Base-by-base conservation (phyloP, 2,797 vertebrate genomes). In the Ctenopoma kingsleyae region DNA sequence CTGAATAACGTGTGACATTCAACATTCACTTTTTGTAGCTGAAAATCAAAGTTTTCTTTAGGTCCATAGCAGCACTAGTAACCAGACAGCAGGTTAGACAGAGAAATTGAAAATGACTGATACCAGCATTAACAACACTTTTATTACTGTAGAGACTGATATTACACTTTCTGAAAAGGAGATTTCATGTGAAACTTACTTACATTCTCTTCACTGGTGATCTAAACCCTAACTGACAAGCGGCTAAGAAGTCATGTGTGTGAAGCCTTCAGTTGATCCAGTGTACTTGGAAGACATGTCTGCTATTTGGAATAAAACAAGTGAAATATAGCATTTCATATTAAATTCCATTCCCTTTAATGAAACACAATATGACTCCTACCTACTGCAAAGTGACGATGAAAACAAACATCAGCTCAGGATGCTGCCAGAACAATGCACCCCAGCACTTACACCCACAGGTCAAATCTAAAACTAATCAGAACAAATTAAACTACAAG, bases 31-130 rank as follows among this genome's bases (percentile, higher is more conserved):
- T 25, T 63, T 25, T 68, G 19, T 23, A 62, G 63, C 32, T 13
- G 71, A 69, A 75, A 74, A 64, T 54, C 32, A 48, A 60, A 49
- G 49, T 65, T 62, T 50, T 49, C 61, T 77, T 71, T 76, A 89
- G 75, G 69, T 86, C 73, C 72, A 74, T 79, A 88, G 88, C 83
- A 90, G 86, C 86, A 80, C 69, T 74, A 64, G 55, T 69, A 56
- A 79, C 46, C 30, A 53, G 25, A 48, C 44, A 76, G 48, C 36
- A 63, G 49, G 47, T 22, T 44, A 49, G 40, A 71, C 36, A 72
- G 38, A 49, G 19, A 35, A 46, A 51, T 8, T 11, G 35, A 36
- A 17, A 19, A 65, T 25, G 22, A 51, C 58, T n/a, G 44, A 61
- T 40, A 47, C n/a, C 38, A 41, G 17, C 22, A 71, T 63, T 54